Conservation (phyloP, 1,140 invertebrate genomes). For the Hormaphis cornu region DNA sequence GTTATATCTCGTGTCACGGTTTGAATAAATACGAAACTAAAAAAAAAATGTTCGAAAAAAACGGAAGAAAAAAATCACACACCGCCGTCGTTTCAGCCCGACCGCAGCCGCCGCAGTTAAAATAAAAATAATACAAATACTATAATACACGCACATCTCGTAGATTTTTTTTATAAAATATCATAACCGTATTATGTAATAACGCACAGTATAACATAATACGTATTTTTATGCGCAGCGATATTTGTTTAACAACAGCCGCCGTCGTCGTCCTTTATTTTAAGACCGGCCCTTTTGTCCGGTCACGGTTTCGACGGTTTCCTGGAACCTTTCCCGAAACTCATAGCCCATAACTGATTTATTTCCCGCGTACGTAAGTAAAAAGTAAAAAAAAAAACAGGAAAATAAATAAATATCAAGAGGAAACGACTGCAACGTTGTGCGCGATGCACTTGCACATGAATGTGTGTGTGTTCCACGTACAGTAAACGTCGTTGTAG, state of each 20-base stretch:
- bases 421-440: no score
- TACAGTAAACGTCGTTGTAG: no score
- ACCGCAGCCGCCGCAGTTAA: no score
- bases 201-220: not conserved
- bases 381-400: not conserved
- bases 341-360: conserved; percentile 31
- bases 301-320: conserved; percentile 21
- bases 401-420: not conserved
- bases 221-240: not conserved
- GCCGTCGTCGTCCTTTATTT: conserved; percentile 10
- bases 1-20: conserved; percentile 32
- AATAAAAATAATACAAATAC: no score
- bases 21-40: conserved; percentile 14
- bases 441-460: no score
- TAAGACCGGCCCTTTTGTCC: conserved; percentile 18
- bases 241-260: conserved; percentile 26
- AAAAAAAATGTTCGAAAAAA: not conserved
- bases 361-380: conserved; percentile 29
- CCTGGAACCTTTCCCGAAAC: conserved; percentile 30
- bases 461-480: no score
- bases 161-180: no score
- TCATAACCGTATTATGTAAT: no score
- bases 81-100: not conserved
- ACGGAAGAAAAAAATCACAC: not conserved
- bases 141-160: no score